Conservation (phyloP, 2,888 invertebrate genomes). For the Oscheius sp. region DNA sequence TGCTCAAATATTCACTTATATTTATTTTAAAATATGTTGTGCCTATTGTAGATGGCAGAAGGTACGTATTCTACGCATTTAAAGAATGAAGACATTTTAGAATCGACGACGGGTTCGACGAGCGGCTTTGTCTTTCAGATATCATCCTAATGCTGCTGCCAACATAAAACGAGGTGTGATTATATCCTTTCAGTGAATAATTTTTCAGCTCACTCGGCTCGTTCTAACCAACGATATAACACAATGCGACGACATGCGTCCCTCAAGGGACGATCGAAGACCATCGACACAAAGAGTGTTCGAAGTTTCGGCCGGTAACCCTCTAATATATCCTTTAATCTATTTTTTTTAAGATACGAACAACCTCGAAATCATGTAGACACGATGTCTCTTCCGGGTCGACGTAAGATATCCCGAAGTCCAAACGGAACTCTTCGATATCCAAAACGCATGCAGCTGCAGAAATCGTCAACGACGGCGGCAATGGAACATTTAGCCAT, state of each 20-base stretch:
- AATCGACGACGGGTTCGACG: slow-evolving; percentile 62
- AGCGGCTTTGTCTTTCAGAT: slow-evolving; percentile 68
- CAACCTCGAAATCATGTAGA: slow-evolving; percentile 48
- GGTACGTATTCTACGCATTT: background rate
- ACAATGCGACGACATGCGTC: slow-evolving; percentile 64
- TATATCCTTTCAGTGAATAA: background rate
- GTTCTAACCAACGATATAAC: slow-evolving; percentile 63
- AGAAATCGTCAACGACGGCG: slow-evolving; percentile 56
- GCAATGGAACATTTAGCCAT: slow-evolving; percentile 53
- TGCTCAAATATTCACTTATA: slow-evolving; percentile 73
- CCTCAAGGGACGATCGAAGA: slow-evolving; percentile 45
- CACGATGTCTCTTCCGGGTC: slow-evolving; percentile 65
- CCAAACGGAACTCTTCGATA: slow-evolving; percentile 55
- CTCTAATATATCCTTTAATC: background rate
- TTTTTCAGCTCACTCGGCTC: slow-evolving; percentile 62
- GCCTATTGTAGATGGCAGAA: slow-evolving; percentile 71
- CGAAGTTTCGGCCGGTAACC: slow-evolving; percentile 54
- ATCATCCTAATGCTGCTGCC: slow-evolving; percentile 69
- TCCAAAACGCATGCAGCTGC: slow-evolving; percentile 47
- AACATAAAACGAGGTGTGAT: slow-evolving; percentile 64
- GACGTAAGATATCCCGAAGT: slow-evolving; percentile 54
- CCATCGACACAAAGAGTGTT: slow-evolving; percentile 61
- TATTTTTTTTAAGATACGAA: background rate
- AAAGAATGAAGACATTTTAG: background rate
- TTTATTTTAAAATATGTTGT: slow-evolving; percentile 72